A percentile compares a stretch with the other conserved stretches of the same genome.
Conservation (phyloP, 2,888 invertebrate species). For the Drosophila siamana region DNA sequence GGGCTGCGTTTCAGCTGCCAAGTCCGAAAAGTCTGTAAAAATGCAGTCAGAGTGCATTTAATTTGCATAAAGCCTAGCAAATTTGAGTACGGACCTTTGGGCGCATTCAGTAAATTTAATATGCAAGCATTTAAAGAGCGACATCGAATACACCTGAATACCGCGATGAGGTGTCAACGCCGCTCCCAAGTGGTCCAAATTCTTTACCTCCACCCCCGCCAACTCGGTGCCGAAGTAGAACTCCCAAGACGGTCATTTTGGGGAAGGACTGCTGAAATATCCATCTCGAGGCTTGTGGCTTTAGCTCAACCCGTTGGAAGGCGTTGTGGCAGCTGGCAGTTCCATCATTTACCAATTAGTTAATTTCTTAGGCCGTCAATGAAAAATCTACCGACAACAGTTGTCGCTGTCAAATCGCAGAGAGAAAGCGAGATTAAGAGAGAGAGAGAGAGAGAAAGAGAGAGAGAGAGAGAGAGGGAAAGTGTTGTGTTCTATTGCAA, state of each 20-base stretch:
- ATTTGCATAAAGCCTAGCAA: slow-evolving; percentile 48
- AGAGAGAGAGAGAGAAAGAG: not conserved
- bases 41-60: slow-evolving; percentile 48
- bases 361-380: slow-evolving; percentile 62
- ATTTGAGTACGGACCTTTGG: slow-evolving; percentile 23
- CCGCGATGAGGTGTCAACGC: slow-evolving; percentile 42
- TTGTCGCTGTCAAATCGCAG: slow-evolving; percentile 58
- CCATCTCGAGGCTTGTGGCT: slow-evolving; percentile 36
- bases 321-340: slow-evolving; percentile 28
- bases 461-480: not conserved
- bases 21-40: slow-evolving; percentile 33
- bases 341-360: slow-evolving; percentile 79
- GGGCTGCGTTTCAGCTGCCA: slow-evolving; percentile 45
- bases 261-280: slow-evolving; percentile 61
- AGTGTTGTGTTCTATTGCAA: not conserved
- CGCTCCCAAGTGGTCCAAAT: slow-evolving; percentile 39
- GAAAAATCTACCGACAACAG: slow-evolving; percentile 68
- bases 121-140: slow-evolving; percentile 28
- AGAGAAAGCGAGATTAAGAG: no score
- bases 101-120: slow-evolving; percentile 21
- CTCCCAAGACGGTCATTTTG: slow-evolving; percentile 63
- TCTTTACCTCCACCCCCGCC: not conserved
- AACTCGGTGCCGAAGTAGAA: slow-evolving; percentile 1
- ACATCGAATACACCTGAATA: not conserved
- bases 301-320: slow-evolving; percentile 47